Conservation (phyloP, 2,113 vertebrate species). For the Passer montanus region DNA sequence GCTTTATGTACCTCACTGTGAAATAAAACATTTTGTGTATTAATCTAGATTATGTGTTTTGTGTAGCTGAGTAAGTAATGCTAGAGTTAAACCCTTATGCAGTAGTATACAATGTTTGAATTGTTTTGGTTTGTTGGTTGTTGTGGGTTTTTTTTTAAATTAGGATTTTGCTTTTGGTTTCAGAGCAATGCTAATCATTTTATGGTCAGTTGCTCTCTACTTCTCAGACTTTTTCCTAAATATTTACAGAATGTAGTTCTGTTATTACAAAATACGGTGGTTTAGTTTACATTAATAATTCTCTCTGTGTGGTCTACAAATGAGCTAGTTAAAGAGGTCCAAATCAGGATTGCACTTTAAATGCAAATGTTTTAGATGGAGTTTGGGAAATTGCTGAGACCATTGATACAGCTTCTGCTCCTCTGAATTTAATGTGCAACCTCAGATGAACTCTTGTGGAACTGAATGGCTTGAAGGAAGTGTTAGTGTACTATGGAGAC, state of each 20-base stretch:
- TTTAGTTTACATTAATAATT: conserved; percentile 67
- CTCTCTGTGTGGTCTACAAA: conserved; percentile 50
- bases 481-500: background rate
- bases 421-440: conserved; percentile 47
- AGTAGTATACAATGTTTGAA: conserved; percentile 33
- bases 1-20: conserved; percentile 73
- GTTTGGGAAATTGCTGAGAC: background rate
- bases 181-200: conserved; percentile 48
- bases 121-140: conserved; percentile 1
- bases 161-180: conserved; percentile 48
- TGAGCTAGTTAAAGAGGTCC: conserved; percentile 13
- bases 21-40: conserved; percentile 60
- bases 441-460: conserved; percentile 48
- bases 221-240: conserved; percentile 47
- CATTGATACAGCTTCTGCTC: conserved; percentile 29
- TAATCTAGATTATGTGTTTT: conserved; percentile 49
- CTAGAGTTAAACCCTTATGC: conserved; percentile 22
- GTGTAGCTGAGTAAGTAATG: conserved; percentile 44
- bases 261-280: conserved; percentile 36
- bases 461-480: conserved; percentile 57
- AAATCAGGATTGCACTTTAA: background rate
- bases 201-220: conserved; percentile 40
- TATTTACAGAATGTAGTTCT: conserved; percentile 70
- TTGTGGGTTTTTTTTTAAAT: background rate
- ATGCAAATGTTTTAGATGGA: background rate